phyloP scores from a whole-genome alignment of 1,140 invertebrate genomes.

The Dendroctonus valens region DNA sequence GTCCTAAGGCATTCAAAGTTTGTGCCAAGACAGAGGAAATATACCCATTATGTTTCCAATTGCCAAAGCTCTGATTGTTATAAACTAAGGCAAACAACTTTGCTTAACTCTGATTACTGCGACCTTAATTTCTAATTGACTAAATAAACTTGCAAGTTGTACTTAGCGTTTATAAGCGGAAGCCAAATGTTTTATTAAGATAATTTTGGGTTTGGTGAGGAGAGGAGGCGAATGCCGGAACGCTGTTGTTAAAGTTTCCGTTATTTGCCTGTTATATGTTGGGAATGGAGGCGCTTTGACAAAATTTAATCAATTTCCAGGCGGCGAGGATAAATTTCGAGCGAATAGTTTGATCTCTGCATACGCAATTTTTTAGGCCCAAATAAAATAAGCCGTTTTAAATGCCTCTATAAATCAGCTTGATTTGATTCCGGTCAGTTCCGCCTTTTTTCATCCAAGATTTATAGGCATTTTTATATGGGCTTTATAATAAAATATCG shows the following conservation, averaged over 20 bases:
- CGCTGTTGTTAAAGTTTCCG: too few relatives aligned
- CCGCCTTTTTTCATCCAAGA: slow-evolving; percentile 24
- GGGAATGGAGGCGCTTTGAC: too few relatives aligned
- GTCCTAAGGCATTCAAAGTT: slow-evolving; percentile 18
- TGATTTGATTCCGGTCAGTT: slow-evolving; percentile 30
- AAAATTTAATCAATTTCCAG: neutral
- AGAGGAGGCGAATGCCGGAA: too few relatives aligned
- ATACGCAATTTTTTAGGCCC: slow-evolving; percentile 13
- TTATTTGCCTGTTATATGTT: too few relatives aligned
- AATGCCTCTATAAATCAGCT: slow-evolving; percentile 26
- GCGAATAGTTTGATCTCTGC: slow-evolving; percentile 1
- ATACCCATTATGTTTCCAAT: slow-evolving; percentile 23
- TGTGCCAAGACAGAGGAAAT: slow-evolving; percentile 22
- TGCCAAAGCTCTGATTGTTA: slow-evolving; percentile 26
- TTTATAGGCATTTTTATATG: slow-evolving; percentile 28
- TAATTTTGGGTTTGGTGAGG: too few relatives aligned
- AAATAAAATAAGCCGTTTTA: slow-evolving; percentile 28
- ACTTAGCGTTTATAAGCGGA: slow-evolving; percentile 8
- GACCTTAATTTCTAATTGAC: slow-evolving; percentile 29
- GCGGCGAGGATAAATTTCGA: neutral
- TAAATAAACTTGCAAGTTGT: slow-evolving; percentile 25
- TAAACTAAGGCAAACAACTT: slow-evolving; percentile 28
- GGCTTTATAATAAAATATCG: slow-evolving; percentile 23
- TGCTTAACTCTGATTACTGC: slow-evolving; percentile 21
- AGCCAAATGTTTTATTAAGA: neutral